A percentile compares a stretch with the other conserved stretches of the same genome.
Conservation (phyloP, 2,797 vertebrate species). For the Cyprinodon diabolis region DNA sequence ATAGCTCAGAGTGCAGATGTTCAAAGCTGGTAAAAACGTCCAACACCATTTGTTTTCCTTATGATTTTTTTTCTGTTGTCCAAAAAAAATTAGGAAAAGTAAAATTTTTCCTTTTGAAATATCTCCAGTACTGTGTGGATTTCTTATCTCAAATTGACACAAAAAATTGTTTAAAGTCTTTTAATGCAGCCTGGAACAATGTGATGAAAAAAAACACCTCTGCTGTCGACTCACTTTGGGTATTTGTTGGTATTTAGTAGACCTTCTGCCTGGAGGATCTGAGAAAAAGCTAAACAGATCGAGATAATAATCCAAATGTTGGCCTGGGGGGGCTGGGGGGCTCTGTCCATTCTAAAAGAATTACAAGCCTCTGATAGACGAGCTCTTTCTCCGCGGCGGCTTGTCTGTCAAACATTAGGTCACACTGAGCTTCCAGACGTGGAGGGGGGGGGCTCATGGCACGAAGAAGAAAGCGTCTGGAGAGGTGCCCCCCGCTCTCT, state of each 20-base stretch:
- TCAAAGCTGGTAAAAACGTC: no score
- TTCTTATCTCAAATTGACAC: neutral
- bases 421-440: constrained; percentile 74
- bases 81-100: no score
- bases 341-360: constrained; percentile 80
- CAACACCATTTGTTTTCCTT: no score
- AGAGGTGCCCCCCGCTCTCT: constrained; percentile 70
- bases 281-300: constrained; percentile 68
- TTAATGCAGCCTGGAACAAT: neutral
- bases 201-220: neutral
- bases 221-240: constrained; percentile 62
- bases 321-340: constrained; percentile 49
- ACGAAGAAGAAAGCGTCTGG: constrained; percentile 64
- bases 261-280: constrained; percentile 56
- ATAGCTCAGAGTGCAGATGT: no score
- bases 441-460: constrained; percentile 47
- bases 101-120: neutral
- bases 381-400: constrained; percentile 76
- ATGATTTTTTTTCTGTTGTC: no score
- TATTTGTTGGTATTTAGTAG: constrained; percentile 70
- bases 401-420: constrained; percentile 85
- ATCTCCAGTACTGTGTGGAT: neutral
- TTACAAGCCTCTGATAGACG: constrained; percentile 80
- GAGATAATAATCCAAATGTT: constrained; percentile 70
- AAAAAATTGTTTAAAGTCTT: neutral